These are phyloP conservation scores for Hymenochirus boettgeri DNA, from an alignment of 2,113 vertebrate genomes.

Conservation along the genomic window DNA sequence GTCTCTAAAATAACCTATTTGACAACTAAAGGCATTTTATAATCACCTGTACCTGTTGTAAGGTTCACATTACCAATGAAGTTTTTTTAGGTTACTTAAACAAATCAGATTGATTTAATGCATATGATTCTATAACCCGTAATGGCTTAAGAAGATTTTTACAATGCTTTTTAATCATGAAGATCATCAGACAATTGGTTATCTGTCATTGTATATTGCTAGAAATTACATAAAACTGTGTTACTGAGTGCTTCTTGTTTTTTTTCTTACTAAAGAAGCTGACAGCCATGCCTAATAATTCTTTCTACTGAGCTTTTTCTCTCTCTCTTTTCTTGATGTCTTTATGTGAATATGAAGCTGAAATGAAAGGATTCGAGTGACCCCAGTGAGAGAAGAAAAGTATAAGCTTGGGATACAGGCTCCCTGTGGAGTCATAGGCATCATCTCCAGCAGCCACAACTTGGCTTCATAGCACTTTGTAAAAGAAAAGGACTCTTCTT, in stretches of 20 bases:
- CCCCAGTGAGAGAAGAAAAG: constrained; percentile 82
- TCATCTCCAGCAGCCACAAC: constrained; percentile 78
- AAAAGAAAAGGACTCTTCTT: constrained; percentile 86
- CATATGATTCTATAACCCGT: background rate
- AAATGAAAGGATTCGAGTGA: constrained; percentile 87
- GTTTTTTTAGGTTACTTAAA: no score
- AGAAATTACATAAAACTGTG: constrained; percentile 55
- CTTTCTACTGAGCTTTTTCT: constrained; percentile 84
- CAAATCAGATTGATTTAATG: no score
- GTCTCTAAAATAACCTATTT: no score
- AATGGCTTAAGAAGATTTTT: constrained; percentile 14
- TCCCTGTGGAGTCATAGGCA: constrained; percentile 79
- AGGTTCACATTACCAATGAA: no score
- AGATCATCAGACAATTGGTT: constrained; percentile 39
- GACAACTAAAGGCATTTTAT: no score
- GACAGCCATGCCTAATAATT: constrained; percentile 99
- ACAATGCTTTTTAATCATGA: constrained; percentile 10
- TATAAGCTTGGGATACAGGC: constrained; percentile 66
- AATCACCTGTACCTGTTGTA: no score
- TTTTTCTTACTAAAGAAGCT: constrained; percentile 71
- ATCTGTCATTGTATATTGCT: constrained; percentile 46
- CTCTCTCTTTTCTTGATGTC: constrained; percentile 88
- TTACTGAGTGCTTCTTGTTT: constrained; percentile 50
- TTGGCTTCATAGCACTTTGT: constrained; percentile 89
- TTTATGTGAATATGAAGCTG: constrained; percentile 90